Evolutionary conservation across 2,113 vertebrate species (phyloP), one percentile per base, ranked within the genome.

Genomic region (Saccopteryx leptura): DNA sequence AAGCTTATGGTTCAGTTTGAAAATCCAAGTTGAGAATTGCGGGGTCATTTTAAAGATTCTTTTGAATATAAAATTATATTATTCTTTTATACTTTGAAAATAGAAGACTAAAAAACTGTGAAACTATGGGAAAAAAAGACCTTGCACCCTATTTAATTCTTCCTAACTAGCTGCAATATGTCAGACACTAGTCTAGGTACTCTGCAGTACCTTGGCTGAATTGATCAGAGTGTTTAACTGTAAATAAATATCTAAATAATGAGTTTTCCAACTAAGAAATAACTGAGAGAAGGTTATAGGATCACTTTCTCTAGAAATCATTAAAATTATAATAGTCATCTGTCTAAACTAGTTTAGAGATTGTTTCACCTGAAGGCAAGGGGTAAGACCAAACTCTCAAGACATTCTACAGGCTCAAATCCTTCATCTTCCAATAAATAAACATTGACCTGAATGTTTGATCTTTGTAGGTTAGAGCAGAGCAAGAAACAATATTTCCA

Each of bases 281-380:
- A 61, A 78, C 61, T 69, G 48, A 91, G 94, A 3, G 26, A 72
- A 94, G 5, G 7, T 28, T 4, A 63, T 46, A 11, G 28, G 9
- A 78, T 61, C 28, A 13, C 9, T 92, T 93, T 93, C 1, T 0
- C 5, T 81, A 88, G n/a, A 80, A 95, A 84, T 96, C 82, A 86
- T 94, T 93, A 81, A 56, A 90, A 76, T 96, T 90, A 31, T 26
- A 75, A 60, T 89, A 52, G 23, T 89, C 24, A 78, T 80, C 48
- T 94, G 18, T 80, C 50, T 90, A 83, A 96, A 76, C 6, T 75
- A 75, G 48, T 92, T 94, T 87, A 95, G 86, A 94, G 71, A 91
- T n/a, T 80, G 28, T 94, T 48, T 97, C 84, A 96, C 54, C 74
- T 76, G n/a, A 93, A 96, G 86, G 75, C 50, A 95, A 87, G n/a